Evolutionary conservation across 2,888 invertebrate genomes (phyloP).

Genomic region (Thecocarcelia acutangulata): DNA sequence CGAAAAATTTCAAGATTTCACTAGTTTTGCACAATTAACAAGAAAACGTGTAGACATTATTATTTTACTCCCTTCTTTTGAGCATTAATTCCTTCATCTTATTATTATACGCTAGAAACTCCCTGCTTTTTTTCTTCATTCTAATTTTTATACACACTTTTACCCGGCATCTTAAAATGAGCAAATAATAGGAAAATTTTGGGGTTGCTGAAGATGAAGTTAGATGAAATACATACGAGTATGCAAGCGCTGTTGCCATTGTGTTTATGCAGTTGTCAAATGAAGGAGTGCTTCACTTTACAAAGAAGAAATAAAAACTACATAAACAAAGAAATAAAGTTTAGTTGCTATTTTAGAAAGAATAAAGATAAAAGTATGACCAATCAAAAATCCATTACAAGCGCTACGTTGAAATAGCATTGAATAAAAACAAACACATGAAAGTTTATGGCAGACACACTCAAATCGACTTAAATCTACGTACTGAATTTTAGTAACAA

Average conservation of each 20-base stretch:
- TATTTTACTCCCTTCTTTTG: no score
- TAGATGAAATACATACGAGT: conserved; percentile 13
- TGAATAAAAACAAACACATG: conserved; percentile 71
- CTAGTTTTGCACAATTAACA: no score
- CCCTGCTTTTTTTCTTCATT: not conserved
- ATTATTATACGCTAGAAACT: not conserved
- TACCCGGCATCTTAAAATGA: conserved; percentile 29
- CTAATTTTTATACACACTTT: not conserved
- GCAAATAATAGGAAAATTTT: conserved; percentile 9
- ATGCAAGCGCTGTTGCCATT: conserved; percentile 19
- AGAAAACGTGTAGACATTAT: no score
- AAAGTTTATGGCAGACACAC: conserved; percentile 16
- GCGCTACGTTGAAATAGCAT: conserved; percentile 79
- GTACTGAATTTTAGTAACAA: conserved; percentile 4
- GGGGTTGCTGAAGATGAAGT: conserved; percentile 46
- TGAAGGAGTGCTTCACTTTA: conserved; percentile 64
- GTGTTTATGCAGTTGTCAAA: conserved; percentile 34
- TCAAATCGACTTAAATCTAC: not conserved
- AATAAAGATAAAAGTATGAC: conserved; percentile 72
- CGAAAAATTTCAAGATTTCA: no score
- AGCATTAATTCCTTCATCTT: no score
- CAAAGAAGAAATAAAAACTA: no score
- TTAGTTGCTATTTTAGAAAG: conserved; percentile 59
- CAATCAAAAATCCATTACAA: conserved; percentile 81
- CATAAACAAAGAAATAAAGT: conserved; percentile 71